Conservation (phyloP, 2,888 invertebrate genomes). For the Pseudoips prasinana region DNA sequence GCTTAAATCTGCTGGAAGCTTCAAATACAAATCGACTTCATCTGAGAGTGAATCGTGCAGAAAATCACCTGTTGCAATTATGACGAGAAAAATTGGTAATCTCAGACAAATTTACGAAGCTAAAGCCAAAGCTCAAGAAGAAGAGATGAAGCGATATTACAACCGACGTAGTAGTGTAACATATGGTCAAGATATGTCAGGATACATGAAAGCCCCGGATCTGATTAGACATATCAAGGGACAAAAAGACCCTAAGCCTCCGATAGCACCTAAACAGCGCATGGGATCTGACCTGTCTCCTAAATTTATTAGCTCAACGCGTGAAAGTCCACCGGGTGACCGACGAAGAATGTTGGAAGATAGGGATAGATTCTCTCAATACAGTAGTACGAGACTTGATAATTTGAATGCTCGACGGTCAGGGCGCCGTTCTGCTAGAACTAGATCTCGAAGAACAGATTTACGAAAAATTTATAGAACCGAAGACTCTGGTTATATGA, state of each 20-base stretch:
- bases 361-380: slow-evolving; percentile 58
- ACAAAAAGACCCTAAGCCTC: slow-evolving; percentile 61
- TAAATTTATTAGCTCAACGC: slow-evolving; percentile 46
- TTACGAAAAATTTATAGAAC: slow-evolving; percentile 66
- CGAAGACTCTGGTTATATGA: slow-evolving; percentile 92
- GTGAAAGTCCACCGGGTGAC: slow-evolving; percentile 61
- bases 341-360: slow-evolving; percentile 61
- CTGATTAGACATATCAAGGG: slow-evolving; percentile 55
- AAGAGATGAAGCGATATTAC: slow-evolving; percentile 48
- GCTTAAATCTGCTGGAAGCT: slow-evolving; percentile 87
- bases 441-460: slow-evolving; percentile 67
- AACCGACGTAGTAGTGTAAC: slow-evolving; percentile 65
- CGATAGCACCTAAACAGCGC: slow-evolving; percentile 66
- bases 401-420: slow-evolving; percentile 62
- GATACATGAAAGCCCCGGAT: slow-evolving; percentile 57
- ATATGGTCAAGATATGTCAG: slow-evolving; percentile 56
- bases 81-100: slow-evolving; percentile 85
- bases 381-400: slow-evolving; percentile 55
- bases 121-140: slow-evolving; percentile 73
- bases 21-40: slow-evolving; percentile 79
- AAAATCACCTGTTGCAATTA: slow-evolving; percentile 56
- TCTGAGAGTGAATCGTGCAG: slow-evolving; percentile 47
- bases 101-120: slow-evolving; percentile 91
- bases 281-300: slow-evolving; percentile 50
- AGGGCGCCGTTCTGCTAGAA: slow-evolving; percentile 63